These are phyloP conservation scores for Enhydra lutris DNA, from an alignment of 2,113 vertebrate genomes.

Conservation along the genomic window DNA sequence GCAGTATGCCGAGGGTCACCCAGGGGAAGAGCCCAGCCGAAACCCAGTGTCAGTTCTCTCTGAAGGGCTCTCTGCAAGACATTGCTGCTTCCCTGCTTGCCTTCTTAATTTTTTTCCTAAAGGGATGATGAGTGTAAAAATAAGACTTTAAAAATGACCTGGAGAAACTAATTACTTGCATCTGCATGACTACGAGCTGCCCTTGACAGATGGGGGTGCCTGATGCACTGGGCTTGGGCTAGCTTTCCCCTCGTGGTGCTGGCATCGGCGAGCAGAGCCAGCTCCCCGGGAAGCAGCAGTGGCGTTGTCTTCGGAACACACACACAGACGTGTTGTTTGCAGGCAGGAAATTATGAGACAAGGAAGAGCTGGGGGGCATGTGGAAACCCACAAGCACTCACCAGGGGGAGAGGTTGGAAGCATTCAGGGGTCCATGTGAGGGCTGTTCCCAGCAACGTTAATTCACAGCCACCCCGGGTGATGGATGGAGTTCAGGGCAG, in stretches of 20 bases:
- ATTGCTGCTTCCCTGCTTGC: background rate
- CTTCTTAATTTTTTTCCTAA: background rate
- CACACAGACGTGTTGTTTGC: background rate
- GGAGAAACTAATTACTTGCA: background rate
- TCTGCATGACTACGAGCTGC: background rate
- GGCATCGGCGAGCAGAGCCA: fast-evolving
- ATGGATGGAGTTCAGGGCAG: fast-evolving
- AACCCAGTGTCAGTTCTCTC: background rate
- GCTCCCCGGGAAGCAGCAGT: background rate
- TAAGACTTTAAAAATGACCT: background rate
- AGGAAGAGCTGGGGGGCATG: background rate
- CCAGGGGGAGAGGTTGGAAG: background rate
- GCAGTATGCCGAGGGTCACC: background rate
- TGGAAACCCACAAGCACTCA: background rate
- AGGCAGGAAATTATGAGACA: background rate
- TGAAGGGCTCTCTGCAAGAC: background rate
- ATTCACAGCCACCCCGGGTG: background rate
- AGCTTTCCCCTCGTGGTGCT: background rate
- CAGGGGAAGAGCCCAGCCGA: background rate
- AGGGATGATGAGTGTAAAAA: background rate
- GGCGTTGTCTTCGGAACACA: background rate
- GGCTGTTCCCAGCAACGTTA: fast-evolving
- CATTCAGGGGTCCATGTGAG: background rate
- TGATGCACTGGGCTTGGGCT: fast-evolving
- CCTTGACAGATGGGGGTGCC: background rate